Evolutionary conservation across 1,140 invertebrate species (phyloP).

Genomic region (Drosophila melanica): DNA sequence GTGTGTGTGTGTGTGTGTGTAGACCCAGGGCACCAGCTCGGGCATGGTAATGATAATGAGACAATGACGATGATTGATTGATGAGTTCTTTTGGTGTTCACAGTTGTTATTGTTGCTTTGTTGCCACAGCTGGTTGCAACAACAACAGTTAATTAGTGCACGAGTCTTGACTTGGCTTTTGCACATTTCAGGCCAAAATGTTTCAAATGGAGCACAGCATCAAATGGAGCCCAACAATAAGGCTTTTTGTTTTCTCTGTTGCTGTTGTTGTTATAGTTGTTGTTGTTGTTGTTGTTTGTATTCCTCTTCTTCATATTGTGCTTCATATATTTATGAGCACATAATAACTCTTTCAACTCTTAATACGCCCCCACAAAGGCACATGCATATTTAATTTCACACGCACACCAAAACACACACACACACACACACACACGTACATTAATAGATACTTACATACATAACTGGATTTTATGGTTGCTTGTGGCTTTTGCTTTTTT

Average conservation of each 20-base stretch:
- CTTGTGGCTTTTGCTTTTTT: constrained; percentile 26
- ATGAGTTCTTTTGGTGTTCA: constrained; percentile 57
- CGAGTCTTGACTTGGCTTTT: constrained; percentile 29
- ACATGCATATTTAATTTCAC: constrained; percentile 40
- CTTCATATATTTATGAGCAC: constrained; percentile 58
- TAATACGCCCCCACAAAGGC: constrained; percentile 16
- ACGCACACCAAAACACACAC: constrained; percentile 11
- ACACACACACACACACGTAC: constrained; percentile 12
- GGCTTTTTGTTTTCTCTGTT: constrained; percentile 3
- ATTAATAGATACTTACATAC: constrained; percentile 38
- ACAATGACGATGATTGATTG: constrained; percentile 75
- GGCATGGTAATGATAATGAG: constrained; percentile 61
- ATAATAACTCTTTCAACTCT: constrained; percentile 68
- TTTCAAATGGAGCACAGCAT: constrained; percentile 10
- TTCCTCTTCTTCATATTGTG: not conserved
- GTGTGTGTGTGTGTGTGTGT: constrained; percentile 2
- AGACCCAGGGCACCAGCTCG: not conserved
- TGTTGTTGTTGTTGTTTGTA: constrained; percentile 5
- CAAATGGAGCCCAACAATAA: not conserved
- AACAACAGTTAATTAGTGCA: constrained; percentile 43
- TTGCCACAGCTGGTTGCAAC: constrained; percentile 21
- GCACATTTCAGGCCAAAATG: constrained; percentile 30
- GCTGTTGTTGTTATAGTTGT: constrained; percentile 1
- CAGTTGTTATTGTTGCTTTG: constrained; percentile 27
- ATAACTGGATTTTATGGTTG: constrained; percentile 26